Evolutionary conservation across 2,888 invertebrate species (phyloP).

Genomic region (Euzetes globulus): DNA sequence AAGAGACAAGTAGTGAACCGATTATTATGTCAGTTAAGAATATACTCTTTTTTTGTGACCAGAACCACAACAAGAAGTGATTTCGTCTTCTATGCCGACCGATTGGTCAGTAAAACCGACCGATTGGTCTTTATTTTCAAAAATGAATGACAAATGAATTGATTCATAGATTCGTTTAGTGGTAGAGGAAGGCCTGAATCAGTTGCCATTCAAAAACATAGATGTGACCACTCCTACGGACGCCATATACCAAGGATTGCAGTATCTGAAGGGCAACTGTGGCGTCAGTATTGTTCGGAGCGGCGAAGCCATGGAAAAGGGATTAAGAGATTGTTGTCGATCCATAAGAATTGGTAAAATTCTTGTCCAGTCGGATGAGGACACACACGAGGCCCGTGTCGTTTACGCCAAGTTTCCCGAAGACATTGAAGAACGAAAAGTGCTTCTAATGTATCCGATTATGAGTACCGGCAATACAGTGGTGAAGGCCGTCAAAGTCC

Average conservation of each 20-base stretch:
- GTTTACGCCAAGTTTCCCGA: slow-evolving; percentile 95
- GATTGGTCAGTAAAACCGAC: slow-evolving; percentile 56
- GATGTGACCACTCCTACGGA: slow-evolving; percentile 84
- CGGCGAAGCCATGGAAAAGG: slow-evolving; percentile 83
- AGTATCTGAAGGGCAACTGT: slow-evolving; percentile 94
- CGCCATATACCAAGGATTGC: slow-evolving; percentile 73
- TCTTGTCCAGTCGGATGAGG: slow-evolving; percentile 88
- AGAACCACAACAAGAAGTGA: slow-evolving; percentile 88
- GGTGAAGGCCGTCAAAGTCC: slow-evolving; percentile 80
- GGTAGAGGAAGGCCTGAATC: slow-evolving; percentile 95
- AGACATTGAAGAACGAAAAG: slow-evolving; percentile 77
- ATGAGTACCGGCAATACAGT: slow-evolving; percentile 94
- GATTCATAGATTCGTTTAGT: slow-evolving; percentile 74
- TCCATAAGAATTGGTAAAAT: slow-evolving; percentile 98
- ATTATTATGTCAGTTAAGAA: neutral
- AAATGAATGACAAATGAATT: no score
- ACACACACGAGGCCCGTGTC: slow-evolving; percentile 85
- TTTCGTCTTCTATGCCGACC: slow-evolving; percentile 97
- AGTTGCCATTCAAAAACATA: slow-evolving; percentile 83
- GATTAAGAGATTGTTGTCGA: slow-evolving; percentile 82
- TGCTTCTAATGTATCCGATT: slow-evolving; percentile 95
- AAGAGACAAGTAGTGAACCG: slow-evolving; percentile 48
- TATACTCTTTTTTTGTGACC: slow-evolving; percentile 33
- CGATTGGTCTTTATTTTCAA: no score
- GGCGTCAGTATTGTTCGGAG: slow-evolving; percentile 88